phyloP scores from a whole-genome alignment of 1,140 invertebrate genomes.

The Drosophila nasuta region DNA sequence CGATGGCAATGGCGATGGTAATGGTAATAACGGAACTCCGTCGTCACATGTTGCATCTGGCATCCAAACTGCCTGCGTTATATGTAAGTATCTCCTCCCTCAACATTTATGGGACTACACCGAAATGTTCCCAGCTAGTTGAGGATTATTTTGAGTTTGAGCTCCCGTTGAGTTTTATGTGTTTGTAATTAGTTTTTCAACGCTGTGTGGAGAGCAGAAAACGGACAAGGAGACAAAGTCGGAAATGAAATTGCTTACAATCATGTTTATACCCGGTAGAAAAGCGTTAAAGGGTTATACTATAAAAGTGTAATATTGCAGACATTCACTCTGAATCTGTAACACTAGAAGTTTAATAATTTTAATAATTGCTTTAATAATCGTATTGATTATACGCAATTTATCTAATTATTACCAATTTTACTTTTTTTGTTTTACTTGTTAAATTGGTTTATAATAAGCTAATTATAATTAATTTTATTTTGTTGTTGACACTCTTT shows the following conservation, averaged over 20 bases:
- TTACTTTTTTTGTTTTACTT: too few relatives aligned
- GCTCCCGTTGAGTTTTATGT: conserved; percentile 71
- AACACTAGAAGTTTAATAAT: too few relatives aligned
- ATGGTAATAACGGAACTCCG: conserved; percentile 41
- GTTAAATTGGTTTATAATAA: too few relatives aligned
- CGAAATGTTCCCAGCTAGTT: conserved; percentile 45
- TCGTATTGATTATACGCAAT: too few relatives aligned
- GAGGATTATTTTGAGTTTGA: conserved; percentile 37
- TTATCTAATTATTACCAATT: too few relatives aligned
- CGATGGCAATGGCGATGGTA: neutral
- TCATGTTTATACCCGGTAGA: conserved; percentile 55
- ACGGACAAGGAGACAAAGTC: conserved; percentile 26
- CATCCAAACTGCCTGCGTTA: conserved; percentile 5
- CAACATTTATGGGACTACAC: conserved; percentile 24
- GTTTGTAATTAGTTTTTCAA: conserved; percentile 79
- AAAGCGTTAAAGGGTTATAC: neutral
- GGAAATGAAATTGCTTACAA: conserved; percentile 83
- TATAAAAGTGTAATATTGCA: neutral
- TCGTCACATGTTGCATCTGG: conserved; percentile 73
- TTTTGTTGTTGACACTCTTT: too few relatives aligned
- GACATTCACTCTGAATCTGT: too few relatives aligned
- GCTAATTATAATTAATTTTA: too few relatives aligned
- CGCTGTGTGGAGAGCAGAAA: conserved; percentile 21
- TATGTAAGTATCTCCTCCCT: neutral
- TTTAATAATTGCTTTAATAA: too few relatives aligned